These are phyloP conservation scores for Proctacanthus coquilletti DNA, from an alignment of 1,140 invertebrate species.

Conservation along the genomic window DNA sequence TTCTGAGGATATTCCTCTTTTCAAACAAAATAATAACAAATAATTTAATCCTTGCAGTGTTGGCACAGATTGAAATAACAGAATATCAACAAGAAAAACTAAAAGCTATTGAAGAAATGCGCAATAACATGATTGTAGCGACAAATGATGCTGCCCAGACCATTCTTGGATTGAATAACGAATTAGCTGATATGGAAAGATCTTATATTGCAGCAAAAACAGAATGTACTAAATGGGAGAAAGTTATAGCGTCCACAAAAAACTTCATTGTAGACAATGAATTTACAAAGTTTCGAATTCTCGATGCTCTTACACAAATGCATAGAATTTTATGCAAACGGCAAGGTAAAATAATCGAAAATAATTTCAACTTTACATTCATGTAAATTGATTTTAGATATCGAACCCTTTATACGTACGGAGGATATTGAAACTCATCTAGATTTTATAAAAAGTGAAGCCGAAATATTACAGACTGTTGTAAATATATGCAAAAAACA, in stretches of 20 bases:
- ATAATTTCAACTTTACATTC: neutral
- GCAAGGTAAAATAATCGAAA: conserved; percentile 13
- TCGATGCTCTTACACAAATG: conserved; percentile 15
- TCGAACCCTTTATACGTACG: neutral
- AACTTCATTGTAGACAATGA: conserved; percentile 10
- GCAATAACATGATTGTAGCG: conserved; percentile 21
- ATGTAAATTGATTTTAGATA: conserved; percentile 5
- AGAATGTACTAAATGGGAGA: conserved; percentile 20
- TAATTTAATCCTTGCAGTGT: too few relatives aligned
- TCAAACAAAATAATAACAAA: neutral
- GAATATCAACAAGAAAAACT: conserved; percentile 19
- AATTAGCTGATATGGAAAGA: conserved; percentile 18
- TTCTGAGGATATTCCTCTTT: neutral
- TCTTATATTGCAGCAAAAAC: conserved; percentile 16
- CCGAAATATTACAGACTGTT: conserved; percentile 17
- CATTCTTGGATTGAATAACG: conserved; percentile 24
- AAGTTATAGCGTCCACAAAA: conserved; percentile 18
- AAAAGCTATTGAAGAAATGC: conserved; percentile 22
- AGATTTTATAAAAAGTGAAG: conserved; percentile 20
- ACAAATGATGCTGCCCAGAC: conserved; percentile 22
- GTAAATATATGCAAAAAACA: too few relatives aligned
- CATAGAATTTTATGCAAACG: conserved; percentile 16
- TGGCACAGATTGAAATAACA: conserved; percentile 22
- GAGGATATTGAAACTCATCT: conserved; percentile 11
- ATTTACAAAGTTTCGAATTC: conserved; percentile 13